Evolutionary conservation across 1,140 invertebrate genomes (phyloP).

Genomic region (Dryas iulia): DNA sequence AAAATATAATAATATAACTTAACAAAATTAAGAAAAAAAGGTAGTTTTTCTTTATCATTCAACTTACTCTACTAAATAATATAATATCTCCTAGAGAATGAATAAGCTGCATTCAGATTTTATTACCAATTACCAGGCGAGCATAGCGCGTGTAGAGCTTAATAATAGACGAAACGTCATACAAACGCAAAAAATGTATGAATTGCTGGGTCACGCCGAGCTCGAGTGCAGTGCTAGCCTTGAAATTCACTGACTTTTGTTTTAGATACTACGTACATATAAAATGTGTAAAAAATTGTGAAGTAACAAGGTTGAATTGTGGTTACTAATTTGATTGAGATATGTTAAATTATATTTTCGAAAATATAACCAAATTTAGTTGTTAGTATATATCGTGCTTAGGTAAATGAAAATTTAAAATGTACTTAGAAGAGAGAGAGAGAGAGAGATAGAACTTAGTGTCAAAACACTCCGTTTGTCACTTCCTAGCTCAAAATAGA

Average conservation of each 20-base stretch:
- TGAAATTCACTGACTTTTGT: slow-evolving; percentile 24
- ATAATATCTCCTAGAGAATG: not conserved
- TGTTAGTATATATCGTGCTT: not conserved
- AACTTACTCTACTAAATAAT: not conserved
- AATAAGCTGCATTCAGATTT: slow-evolving; percentile 11
- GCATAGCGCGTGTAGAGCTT: slow-evolving; percentile 20
- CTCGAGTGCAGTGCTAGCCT: slow-evolving; percentile 33
- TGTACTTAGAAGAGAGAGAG: too few relatives aligned
- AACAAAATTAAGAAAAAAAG: not conserved
- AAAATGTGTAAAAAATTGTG: not conserved
- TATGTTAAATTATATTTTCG: not conserved
- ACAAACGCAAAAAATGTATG: slow-evolving; percentile 30
- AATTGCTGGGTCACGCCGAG: slow-evolving; percentile 28
- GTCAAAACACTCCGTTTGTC: too few relatives aligned
- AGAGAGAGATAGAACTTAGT: too few relatives aligned
- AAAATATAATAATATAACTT: not conserved
- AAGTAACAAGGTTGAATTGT: not conserved
- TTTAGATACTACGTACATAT: too few relatives aligned
- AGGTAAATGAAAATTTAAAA: too few relatives aligned
- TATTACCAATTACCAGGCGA: slow-evolving; percentile 26
- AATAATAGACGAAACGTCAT: slow-evolving; percentile 25
- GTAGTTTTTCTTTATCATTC: not conserved
- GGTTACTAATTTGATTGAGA: not conserved
- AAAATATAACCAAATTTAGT: not conserved
- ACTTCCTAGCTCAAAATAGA: too few relatives aligned